phyloP scores from a whole-genome alignment of 1,140 invertebrate species.

The Drosophila lowei region DNA sequence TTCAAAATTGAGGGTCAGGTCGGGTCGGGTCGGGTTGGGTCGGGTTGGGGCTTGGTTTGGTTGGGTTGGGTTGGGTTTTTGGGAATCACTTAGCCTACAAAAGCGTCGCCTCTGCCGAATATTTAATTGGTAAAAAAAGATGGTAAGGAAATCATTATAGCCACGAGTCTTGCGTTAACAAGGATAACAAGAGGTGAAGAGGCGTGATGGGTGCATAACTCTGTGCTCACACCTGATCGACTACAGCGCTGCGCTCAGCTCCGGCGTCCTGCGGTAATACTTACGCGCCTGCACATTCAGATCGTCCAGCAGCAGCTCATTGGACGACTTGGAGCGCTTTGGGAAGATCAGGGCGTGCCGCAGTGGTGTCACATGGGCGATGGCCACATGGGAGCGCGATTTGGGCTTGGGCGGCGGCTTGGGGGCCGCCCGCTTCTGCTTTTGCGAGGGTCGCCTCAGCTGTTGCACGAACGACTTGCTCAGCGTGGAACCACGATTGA shows the following conservation, averaged over 20 bases:
- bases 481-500: conserved; percentile 77
- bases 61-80: conserved; percentile 17
- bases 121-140: conserved; percentile 43
- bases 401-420: conserved; percentile 68
- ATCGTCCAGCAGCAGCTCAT: conserved; percentile 73
- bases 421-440: conserved; percentile 66
- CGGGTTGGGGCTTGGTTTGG: conserved; percentile 1
- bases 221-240: conserved; percentile 10
- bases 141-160: conserved; percentile 32
- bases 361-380: conserved; percentile 62
- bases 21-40: conserved; percentile 9
- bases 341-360: conserved; percentile 71
- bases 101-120: conserved; percentile 63
- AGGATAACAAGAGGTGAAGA: conserved; percentile 5
- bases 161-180: conserved; percentile 33
- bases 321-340: conserved; percentile 73
- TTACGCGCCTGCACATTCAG: conserved; percentile 71
- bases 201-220: conserved; percentile 29
- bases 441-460: conserved; percentile 58
- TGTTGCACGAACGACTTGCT: conserved; percentile 82
- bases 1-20: conserved; percentile 14
- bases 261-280: conserved; percentile 61
- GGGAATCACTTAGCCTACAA: conserved; percentile 54
- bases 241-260: conserved; percentile 67
- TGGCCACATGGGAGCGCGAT: conserved; percentile 57